A percentile compares a stretch with the other conserved stretches of the same genome.
Conservation (phyloP, 1,140 invertebrate genomes). For the Ceratitis capitata region DNA sequence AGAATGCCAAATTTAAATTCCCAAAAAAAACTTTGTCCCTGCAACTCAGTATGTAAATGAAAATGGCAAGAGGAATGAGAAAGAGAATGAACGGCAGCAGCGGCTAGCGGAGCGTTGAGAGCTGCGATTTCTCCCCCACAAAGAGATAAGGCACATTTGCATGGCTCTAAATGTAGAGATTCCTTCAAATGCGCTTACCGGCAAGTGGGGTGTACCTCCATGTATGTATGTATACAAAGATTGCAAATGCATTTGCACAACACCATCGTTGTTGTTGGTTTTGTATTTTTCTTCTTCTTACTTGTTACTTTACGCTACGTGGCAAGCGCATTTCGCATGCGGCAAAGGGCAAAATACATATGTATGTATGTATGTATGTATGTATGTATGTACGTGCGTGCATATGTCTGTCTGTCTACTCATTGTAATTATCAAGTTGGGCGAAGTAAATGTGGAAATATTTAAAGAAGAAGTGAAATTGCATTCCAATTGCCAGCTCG, state of each 20-base stretch:
- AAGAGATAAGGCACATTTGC: background rate
- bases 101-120: background rate
- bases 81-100: background rate
- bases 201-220: no score
- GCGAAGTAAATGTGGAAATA: slow-evolving; percentile 57
- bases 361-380: background rate
- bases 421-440: background rate
- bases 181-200: background rate
- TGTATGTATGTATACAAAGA: background rate
- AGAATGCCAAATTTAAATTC: background rate
- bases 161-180: background rate
- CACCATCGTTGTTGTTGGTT: background rate
- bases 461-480: slow-evolving; percentile 63
- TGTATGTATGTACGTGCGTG: background rate
- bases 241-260: background rate
- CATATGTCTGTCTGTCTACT: no score
- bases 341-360: background rate
- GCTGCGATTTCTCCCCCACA: background rate
- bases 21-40: background rate
- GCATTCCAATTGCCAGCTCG: slow-evolving; percentile 50
- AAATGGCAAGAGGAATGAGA: background rate
- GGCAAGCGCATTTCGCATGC: background rate
- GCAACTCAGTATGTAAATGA: background rate
- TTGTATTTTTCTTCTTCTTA: background rate
- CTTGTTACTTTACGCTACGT: background rate